phyloP scores from a whole-genome alignment of 2,888 invertebrate genomes.

The Caenorhabditis sp. region DNA sequence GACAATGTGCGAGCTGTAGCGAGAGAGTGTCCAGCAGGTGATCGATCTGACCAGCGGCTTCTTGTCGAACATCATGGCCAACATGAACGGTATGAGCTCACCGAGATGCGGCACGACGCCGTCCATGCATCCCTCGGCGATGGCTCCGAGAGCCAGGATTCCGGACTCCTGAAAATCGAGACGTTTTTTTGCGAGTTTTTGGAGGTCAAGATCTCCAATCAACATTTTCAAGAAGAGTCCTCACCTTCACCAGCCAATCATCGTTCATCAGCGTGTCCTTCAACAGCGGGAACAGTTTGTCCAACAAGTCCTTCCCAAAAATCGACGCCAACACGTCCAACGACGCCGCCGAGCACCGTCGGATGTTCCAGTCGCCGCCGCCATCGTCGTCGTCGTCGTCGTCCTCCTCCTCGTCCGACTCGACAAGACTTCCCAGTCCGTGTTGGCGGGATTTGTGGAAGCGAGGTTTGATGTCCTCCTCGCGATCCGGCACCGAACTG shows the following conservation, averaged over 20 bases:
- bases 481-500: conserved; percentile 96
- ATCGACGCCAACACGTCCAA: conserved; percentile 97
- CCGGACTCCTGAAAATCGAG: conserved; percentile 87
- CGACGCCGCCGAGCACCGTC: conserved; percentile 98
- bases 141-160: conserved; percentile 94
- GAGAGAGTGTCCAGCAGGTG: conserved; percentile 98
- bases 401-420: conserved; percentile 84
- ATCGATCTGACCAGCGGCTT: conserved; percentile 88
- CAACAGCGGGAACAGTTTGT: conserved; percentile 94
- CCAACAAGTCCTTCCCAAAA: conserved; percentile 94
- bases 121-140: conserved; percentile 92
- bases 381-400: conserved; percentile 89
- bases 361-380: conserved; percentile 96
- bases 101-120: conserved; percentile 97
- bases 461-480: conserved; percentile 96
- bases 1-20: conserved; percentile 99
- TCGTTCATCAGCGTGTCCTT: conserved; percentile 96
- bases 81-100: conserved; percentile 96
- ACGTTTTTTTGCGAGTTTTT: too few relatives aligned
- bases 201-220: too few relatives aligned
- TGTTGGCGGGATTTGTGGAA: conserved; percentile 87
- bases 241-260: conserved; percentile 93
- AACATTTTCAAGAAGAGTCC: too few relatives aligned
- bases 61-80: conserved; percentile 90
- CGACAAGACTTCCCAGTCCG: conserved; percentile 31